phyloP scores from a whole-genome alignment of 2,888 invertebrate genomes.

The Pristionchus japonicus region DNA sequence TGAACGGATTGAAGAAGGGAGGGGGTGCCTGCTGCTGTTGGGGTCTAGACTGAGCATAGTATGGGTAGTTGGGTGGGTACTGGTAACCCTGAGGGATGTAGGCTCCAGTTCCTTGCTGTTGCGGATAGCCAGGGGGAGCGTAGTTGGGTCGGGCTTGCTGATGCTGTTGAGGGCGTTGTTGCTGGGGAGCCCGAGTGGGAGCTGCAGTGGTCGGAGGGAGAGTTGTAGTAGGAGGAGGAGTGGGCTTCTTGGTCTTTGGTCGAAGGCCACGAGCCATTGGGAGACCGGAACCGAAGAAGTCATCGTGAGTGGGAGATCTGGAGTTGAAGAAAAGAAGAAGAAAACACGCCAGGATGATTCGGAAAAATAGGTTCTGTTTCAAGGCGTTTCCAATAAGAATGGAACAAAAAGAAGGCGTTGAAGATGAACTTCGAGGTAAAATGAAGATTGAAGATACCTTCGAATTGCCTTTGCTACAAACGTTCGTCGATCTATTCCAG shows the following conservation, averaged over 20 bases:
- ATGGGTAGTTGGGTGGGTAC: not conserved
- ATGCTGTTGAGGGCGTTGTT: not conserved
- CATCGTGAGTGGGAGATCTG: constrained; percentile 1
- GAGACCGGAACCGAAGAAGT: not conserved
- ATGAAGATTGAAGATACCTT: no score
- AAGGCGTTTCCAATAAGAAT: no score
- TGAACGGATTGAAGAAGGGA: not conserved
- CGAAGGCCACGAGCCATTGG: not conserved
- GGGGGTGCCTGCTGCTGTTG: not conserved
- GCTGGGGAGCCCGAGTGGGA: not conserved
- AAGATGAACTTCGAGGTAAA: no score
- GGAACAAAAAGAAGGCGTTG: no score
- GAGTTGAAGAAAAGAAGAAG: no score
- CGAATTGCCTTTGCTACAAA: not conserved
- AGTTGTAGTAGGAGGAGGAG: not conserved
- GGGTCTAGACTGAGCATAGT: not conserved
- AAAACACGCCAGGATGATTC: no score
- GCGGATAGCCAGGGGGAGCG: not conserved
- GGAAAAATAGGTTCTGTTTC: no score
- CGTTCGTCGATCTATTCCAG: not conserved
- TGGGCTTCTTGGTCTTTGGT: constrained; percentile 7
- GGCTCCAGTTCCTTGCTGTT: not conserved
- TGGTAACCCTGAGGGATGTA: constrained; percentile 19
- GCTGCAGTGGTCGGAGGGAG: not conserved
- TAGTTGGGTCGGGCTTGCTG: constrained; percentile 17